These are phyloP conservation scores for Physella acuta DNA, from an alignment of 1,140 invertebrate genomes.

Conservation along the genomic window DNA sequence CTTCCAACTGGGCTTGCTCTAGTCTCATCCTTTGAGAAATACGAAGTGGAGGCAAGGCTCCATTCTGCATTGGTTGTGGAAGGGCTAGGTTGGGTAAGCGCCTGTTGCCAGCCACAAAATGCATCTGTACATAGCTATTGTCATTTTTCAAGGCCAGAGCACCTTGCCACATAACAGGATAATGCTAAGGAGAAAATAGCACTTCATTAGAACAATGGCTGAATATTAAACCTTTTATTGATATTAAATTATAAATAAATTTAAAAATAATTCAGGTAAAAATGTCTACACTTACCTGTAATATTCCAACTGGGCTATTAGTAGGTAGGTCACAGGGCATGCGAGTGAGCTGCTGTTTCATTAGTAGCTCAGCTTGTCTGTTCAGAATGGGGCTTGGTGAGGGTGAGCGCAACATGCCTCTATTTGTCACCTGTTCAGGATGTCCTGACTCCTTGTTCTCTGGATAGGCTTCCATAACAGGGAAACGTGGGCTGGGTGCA, in stretches of 20 bases:
- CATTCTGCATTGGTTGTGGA: conserved; percentile 46
- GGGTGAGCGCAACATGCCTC: conserved; percentile 24
- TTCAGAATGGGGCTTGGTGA: conserved; percentile 15
- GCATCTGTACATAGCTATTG: conserved; percentile 95
- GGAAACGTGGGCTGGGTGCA: conserved; percentile 32
- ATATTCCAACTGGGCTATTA: conserved; percentile 21
- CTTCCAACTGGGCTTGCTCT: conserved; percentile 90
- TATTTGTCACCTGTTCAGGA: conserved; percentile 13
- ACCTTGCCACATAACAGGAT: conserved; percentile 92
- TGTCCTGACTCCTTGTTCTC: conserved; percentile 26
- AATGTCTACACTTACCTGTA: conserved; percentile 13
- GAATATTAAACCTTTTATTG: too few relatives aligned
- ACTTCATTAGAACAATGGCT: too few relatives aligned
- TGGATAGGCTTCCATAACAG: conserved; percentile 29
- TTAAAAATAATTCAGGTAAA: too few relatives aligned
- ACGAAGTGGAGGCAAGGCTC: conserved; percentile 64
- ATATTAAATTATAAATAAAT: too few relatives aligned
- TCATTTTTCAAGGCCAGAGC: conserved; percentile 92
- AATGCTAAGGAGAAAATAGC: conserved; percentile 44
- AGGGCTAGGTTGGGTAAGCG: conserved; percentile 50
- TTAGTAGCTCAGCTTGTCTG: conserved; percentile 12
- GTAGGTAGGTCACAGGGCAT: conserved; percentile 22
- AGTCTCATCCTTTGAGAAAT: conserved; percentile 96
- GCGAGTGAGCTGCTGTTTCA: conserved; percentile 21
- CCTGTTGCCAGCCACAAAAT: conserved; percentile 89